Percentiles rank a stretch among this genome's conserved stretches.
Conservation (phyloP, 1,140 invertebrate genomes). For the Argopecten irradians region DNA sequence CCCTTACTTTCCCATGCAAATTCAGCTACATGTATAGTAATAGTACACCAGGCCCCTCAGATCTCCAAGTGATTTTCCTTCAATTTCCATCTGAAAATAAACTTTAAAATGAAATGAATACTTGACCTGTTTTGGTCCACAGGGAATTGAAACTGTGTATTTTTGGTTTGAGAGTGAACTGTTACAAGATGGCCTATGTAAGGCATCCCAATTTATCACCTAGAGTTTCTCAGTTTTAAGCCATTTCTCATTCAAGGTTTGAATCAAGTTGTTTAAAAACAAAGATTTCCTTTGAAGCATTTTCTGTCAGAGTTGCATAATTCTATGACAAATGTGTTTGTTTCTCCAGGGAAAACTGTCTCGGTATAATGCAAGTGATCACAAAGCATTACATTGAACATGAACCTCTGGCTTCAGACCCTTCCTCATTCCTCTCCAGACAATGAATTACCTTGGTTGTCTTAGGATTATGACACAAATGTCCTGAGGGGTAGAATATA, state of each 20-base stretch:
- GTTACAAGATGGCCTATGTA: too few relatives aligned
- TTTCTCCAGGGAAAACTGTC: not conserved
- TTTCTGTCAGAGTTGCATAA: not conserved
- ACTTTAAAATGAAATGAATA: too few relatives aligned
- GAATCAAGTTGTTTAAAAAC: not conserved
- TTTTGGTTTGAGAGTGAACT: too few relatives aligned
- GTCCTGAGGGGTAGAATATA: not conserved
- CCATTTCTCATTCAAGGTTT: not conserved
- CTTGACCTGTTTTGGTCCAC: too few relatives aligned
- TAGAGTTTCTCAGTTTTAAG: not conserved
- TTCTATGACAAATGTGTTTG: not conserved
- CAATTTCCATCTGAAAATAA: too few relatives aligned
- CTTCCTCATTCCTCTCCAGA: not conserved
- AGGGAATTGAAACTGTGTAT: too few relatives aligned
- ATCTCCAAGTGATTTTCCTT: too few relatives aligned
- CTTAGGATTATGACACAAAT: not conserved
- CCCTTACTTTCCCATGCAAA: too few relatives aligned
- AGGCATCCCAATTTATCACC: too few relatives aligned
- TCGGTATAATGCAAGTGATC: not conserved
- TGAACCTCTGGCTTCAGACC: not conserved
- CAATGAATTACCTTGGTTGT: not conserved
- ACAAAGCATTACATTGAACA: not conserved
- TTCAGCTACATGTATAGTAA: too few relatives aligned
- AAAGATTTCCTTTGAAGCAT: not conserved
- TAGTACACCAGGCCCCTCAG: too few relatives aligned